These are phyloP conservation scores for Argyresthia goedartella DNA, from an alignment of 2,888 invertebrate genomes.

Conservation along the genomic window DNA sequence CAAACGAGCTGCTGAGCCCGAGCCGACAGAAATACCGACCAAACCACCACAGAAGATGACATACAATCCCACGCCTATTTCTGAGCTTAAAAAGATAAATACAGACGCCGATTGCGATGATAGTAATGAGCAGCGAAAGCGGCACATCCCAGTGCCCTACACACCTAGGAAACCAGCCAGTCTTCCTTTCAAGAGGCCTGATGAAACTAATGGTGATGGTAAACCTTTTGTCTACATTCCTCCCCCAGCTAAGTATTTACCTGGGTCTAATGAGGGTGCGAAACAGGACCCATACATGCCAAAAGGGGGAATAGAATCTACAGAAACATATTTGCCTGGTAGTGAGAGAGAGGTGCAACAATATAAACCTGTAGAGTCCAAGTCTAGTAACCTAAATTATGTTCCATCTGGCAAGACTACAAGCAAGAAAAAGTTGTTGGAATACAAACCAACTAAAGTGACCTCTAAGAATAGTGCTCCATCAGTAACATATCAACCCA, in stretches of 20 bases:
- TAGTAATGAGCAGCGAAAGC: conserved; percentile 38
- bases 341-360: conserved; percentile 42
- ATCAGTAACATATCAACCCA: conserved; percentile 53
- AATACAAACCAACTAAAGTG: conserved; percentile 55
- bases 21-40: conserved; percentile 18
- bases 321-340: conserved; percentile 54
- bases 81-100: conserved; percentile 65
- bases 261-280: conserved; percentile 41
- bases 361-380: conserved; percentile 42
- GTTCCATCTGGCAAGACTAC: conserved; percentile 52
- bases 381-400: conserved; percentile 41
- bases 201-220: conserved; percentile 41
- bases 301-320: conserved; percentile 41
- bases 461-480: conserved; percentile 30
- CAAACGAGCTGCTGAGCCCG: not conserved
- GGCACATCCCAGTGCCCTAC: conserved; percentile 65
- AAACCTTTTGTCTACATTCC: conserved; percentile 56
- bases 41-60: conserved; percentile 53
- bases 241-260: conserved; percentile 46
- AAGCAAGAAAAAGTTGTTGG: conserved; percentile 42
- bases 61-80: conserved; percentile 77
- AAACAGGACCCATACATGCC: conserved; percentile 52
- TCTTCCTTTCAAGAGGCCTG: conserved; percentile 40
- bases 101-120: conserved; percentile 34
- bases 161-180: conserved; percentile 59